A percentile compares a stretch with the other conserved stretches of the same genome.
Conservation (phyloP, 2,888 invertebrate genomes). For the Pocota personata region DNA sequence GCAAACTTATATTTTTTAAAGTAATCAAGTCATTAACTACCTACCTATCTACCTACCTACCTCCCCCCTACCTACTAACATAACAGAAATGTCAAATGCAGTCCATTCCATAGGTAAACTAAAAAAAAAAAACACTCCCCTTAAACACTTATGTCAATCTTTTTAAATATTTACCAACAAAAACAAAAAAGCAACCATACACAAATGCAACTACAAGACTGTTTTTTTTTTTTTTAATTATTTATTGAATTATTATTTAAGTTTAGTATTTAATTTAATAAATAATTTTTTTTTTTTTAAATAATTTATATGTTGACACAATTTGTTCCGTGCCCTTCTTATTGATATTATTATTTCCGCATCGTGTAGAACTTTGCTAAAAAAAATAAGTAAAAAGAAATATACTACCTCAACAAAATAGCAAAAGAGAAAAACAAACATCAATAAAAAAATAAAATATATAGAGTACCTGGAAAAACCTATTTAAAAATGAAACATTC, state of each 20-base stretch:
- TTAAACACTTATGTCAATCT: constrained; percentile 3
- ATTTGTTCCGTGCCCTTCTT: constrained; percentile 36
- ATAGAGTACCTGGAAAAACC: constrained; percentile 63
- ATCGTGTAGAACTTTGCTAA: constrained; percentile 40
- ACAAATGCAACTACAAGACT: constrained; percentile 82
- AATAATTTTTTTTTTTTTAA: constrained; percentile 21
- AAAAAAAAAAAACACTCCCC: background rate
- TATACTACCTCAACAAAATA: constrained; percentile 60
- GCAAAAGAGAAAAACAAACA: constrained; percentile 29
- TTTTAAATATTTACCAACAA: constrained; percentile 27
- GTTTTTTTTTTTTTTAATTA: constrained; percentile 77
- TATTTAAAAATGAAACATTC: constrained; percentile 44
- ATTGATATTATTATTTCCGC: constrained; percentile 57
- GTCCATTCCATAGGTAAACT: constrained; percentile 24
- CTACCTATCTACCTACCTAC: too few species aligned
- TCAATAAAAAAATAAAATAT: constrained; percentile 2
- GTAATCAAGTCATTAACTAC: too few species aligned
- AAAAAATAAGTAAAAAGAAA: constrained; percentile 14
- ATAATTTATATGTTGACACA: constrained; percentile 62
- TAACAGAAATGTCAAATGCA: background rate
- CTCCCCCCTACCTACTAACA: too few species aligned
- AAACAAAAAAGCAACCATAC: constrained; percentile 76
- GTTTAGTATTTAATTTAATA: constrained; percentile 50
- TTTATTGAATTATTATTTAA: constrained; percentile 67
- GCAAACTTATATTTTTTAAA: too few species aligned